Percentiles rank a stretch among this genome's conserved stretches.
phyloP scores from a whole-genome alignment of 2,113 vertebrate species.

The Psittacula cyanocephala region DNA sequence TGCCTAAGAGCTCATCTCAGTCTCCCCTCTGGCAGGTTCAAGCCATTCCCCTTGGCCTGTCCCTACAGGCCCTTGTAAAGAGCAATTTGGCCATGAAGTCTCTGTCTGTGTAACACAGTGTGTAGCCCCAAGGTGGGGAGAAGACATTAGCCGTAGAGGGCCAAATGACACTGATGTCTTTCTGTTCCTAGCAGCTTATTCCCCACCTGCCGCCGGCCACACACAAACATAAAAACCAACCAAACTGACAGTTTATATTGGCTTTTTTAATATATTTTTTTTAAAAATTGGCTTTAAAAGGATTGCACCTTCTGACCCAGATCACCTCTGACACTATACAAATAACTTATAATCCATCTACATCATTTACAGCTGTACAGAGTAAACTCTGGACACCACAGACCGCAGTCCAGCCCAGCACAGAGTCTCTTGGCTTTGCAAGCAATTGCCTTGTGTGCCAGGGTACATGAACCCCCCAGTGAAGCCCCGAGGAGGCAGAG shows the following conservation, averaged over 20 bases:
- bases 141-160: background rate
- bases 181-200: background rate
- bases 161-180: background rate
- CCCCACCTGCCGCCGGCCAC: background rate
- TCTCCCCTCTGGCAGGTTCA: background rate
- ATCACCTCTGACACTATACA: background rate
- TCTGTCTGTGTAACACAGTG: background rate
- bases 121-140: background rate
- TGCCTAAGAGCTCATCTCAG: background rate
- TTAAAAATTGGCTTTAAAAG: background rate
- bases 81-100: background rate
- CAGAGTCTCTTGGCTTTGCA: background rate
- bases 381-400: background rate
- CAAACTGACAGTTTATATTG: background rate
- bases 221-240: background rate
- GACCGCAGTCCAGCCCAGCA: fast-evolving
- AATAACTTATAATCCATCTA: constrained; percentile 64
- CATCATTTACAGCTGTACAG: constrained; percentile 40
- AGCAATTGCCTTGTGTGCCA: background rate
- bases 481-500: background rate
- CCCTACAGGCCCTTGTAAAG: background rate
- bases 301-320: background rate
- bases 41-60: background rate
- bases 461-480: background rate
- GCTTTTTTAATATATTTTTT: background rate